Conservation (phyloP, 2,113 vertebrate genomes). For the Hypanus sabinus region DNA sequence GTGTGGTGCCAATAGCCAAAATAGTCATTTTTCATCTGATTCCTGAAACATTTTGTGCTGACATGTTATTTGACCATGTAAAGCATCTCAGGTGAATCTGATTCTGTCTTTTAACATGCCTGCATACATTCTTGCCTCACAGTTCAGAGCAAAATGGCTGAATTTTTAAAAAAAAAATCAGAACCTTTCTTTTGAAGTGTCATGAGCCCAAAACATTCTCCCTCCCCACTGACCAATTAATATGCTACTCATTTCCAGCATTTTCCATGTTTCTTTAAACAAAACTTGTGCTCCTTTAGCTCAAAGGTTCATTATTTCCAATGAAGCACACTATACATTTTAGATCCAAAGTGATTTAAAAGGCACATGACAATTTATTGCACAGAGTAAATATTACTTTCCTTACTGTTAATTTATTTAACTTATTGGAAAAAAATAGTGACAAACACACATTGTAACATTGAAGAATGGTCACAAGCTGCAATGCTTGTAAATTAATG, state of each 20-base stretch:
- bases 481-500: background rate
- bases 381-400: background rate
- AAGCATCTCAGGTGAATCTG: background rate
- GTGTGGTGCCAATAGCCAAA: background rate
- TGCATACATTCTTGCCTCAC: background rate
- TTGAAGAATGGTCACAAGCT: background rate
- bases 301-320: background rate
- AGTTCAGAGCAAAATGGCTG: background rate
- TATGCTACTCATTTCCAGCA: background rate
- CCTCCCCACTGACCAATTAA: no score
- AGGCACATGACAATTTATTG: background rate
- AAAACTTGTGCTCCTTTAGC: background rate
- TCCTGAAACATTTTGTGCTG: background rate
- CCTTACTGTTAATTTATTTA: background rate
- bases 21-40: background rate
- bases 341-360: background rate
- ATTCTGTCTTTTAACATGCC: background rate
- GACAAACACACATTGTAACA: background rate
- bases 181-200: no score
- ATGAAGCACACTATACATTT: background rate
- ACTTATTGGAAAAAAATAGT: background rate
- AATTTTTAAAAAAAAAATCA: background rate
- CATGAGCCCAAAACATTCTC: no score
- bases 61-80: background rate
- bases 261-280: background rate